phyloP scores from a whole-genome alignment of 2,113 vertebrate species.

The Micronycteris hirsuta region DNA sequence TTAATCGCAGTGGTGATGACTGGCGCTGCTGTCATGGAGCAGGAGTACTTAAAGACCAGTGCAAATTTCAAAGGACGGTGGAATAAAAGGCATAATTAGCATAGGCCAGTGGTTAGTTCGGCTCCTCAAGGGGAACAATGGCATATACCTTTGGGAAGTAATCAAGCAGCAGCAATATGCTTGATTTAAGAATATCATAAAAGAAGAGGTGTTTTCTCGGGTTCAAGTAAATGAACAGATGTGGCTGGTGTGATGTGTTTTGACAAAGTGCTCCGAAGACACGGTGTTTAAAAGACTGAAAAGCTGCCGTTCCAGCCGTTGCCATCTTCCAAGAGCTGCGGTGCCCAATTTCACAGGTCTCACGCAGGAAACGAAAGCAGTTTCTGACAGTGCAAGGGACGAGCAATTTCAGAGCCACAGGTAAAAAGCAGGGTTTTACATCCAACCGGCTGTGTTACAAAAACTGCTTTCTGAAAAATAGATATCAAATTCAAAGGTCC shows the following conservation, averaged over 20 bases:
- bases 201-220: conserved; percentile 35
- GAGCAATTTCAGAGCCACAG: neutral
- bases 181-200: conserved; percentile 12
- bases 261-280: conserved; percentile 28
- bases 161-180: conserved; percentile 8
- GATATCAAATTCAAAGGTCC: neutral
- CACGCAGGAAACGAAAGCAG: neutral
- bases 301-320: neutral
- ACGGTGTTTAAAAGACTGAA: neutral
- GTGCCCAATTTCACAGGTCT: neutral
- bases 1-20: neutral
- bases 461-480: conserved; percentile 15
- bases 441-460: neutral
- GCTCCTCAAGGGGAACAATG: neutral
- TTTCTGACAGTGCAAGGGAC: neutral
- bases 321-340: neutral
- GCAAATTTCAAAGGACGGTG: neutral
- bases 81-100: neutral
- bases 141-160: neutral
- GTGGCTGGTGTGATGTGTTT: neutral
- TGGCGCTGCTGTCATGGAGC: neutral
- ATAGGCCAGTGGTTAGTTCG: neutral
- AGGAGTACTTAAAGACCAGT: neutral
- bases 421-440: conserved; percentile 19
- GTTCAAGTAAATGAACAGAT: conserved; percentile 43